Evolutionary conservation across 2,888 invertebrate genomes (phyloP).

Genomic region (Leptarthrus brevirostris): DNA sequence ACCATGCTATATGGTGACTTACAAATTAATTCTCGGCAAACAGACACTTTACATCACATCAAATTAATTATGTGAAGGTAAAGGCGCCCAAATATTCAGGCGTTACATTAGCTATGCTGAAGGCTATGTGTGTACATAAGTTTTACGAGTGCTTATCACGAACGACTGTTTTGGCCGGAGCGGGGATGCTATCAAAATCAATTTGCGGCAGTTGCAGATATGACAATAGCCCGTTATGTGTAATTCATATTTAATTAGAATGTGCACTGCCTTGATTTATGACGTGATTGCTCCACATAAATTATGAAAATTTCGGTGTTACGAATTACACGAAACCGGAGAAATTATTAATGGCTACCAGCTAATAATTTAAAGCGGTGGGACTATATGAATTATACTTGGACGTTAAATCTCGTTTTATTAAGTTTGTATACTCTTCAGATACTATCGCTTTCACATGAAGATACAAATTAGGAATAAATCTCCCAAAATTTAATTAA

Average conservation of each 20-base stretch:
- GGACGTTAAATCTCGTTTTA: too few relatives aligned
- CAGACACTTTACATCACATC: slow-evolving; percentile 5
- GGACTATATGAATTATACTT: too few relatives aligned
- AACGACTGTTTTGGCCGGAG: not conserved
- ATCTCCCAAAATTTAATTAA: too few relatives aligned
- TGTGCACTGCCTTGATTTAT: not conserved
- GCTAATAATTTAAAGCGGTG: too few relatives aligned
- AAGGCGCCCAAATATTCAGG: not conserved
- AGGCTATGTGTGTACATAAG: not conserved
- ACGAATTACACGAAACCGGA: too few relatives aligned
- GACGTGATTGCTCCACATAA: not conserved
- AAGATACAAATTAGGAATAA: too few relatives aligned
- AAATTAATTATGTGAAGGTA: slow-evolving; percentile 18
- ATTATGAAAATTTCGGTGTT: too few relatives aligned
- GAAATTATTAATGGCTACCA: too few relatives aligned
- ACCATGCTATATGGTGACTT: not conserved
- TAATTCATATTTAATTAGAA: not conserved
- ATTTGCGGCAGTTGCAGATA: not conserved
- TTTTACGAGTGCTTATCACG: slow-evolving; percentile 14
- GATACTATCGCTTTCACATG: too few relatives aligned
- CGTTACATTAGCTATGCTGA: slow-evolving; percentile 1
- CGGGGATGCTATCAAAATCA: slow-evolving; percentile 3
- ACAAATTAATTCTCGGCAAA: slow-evolving; percentile 16
- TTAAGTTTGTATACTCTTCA: too few relatives aligned
- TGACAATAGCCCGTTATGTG: not conserved